Evolutionary conservation across 1,140 invertebrate species (phyloP).

Genomic region (Ephestia elutella): DNA sequence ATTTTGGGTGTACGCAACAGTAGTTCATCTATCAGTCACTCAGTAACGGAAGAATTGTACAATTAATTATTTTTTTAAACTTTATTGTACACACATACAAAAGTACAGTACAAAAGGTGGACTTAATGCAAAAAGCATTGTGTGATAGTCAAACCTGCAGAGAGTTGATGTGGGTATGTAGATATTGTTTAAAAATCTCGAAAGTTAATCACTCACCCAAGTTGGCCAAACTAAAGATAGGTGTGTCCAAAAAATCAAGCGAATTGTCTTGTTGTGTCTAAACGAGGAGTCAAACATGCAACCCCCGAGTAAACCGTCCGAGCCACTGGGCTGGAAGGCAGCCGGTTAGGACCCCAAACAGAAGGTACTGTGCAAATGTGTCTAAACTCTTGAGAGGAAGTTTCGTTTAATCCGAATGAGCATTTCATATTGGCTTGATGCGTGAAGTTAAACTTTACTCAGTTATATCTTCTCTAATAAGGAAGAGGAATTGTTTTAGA

Average conservation of each 20-base stretch:
- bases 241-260: slow-evolving; percentile 12
- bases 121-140: too few species aligned
- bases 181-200: too few species aligned
- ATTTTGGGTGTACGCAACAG: too few species aligned
- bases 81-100: too few species aligned
- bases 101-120: too few species aligned
- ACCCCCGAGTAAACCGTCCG: slow-evolving; percentile 13
- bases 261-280: slow-evolving; percentile 24
- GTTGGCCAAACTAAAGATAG: not conserved
- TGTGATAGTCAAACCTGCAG: too few species aligned
- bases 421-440: not conserved
- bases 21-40: too few species aligned
- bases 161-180: too few species aligned
- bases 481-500: too few species aligned
- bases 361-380: not conserved
- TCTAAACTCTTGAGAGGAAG: not conserved
- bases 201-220: not conserved
- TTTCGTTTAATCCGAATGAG: not conserved
- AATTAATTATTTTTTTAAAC: too few species aligned
- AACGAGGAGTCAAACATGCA: slow-evolving; percentile 27
- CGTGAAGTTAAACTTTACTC: not conserved
- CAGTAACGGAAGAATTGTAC: too few species aligned
- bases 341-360: not conserved
- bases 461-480: not conserved
- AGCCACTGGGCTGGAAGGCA: slow-evolving; percentile 19